phyloP scores from a whole-genome alignment of 2,888 invertebrate species.

The Phortica magna region DNA sequence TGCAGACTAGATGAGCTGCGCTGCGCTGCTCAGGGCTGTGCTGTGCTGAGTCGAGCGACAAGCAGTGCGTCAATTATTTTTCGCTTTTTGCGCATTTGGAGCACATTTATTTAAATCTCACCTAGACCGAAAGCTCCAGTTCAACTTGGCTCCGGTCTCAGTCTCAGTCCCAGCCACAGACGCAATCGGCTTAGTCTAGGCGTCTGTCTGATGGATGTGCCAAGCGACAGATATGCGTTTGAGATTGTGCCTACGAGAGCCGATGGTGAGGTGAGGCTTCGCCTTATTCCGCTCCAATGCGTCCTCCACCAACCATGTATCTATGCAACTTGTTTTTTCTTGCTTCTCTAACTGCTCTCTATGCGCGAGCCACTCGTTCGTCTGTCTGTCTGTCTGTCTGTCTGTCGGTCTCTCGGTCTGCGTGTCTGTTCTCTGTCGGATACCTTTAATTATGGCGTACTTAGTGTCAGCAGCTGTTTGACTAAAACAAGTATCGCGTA shows the following conservation, averaged over 20 bases:
- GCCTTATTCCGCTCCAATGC: conserved; percentile 13
- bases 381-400: not conserved
- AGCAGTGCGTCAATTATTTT: conserved; percentile 68
- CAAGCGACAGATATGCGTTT: conserved; percentile 8
- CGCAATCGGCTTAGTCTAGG: conserved; percentile 32
- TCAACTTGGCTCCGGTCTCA: not conserved
- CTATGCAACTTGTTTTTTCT: not conserved
- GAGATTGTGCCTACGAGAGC: conserved; percentile 32
- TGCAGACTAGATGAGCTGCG: not conserved
- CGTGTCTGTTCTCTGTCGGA: conserved; percentile 41
- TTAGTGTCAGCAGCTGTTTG: conserved; percentile 69
- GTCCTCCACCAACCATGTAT: not conserved
- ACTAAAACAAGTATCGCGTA: conserved; percentile 56
- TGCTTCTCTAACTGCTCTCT: not conserved
- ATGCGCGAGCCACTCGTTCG: not conserved
- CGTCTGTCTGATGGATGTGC: conserved; percentile 50
- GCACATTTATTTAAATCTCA: conserved; percentile 73
- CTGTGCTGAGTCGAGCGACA: conserved; percentile 5
- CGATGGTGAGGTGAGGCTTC: not conserved
- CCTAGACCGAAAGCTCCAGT: conserved; percentile 46
- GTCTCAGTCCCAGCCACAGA: not conserved
- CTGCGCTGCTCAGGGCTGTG: conserved; percentile 19
- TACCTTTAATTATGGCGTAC: conserved; percentile 67
- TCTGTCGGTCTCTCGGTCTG: conserved; percentile 18
- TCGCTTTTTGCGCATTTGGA: conserved; percentile 72